phyloP scores from a whole-genome alignment of 2,888 invertebrate genomes.

The Spisula solida region DNA sequence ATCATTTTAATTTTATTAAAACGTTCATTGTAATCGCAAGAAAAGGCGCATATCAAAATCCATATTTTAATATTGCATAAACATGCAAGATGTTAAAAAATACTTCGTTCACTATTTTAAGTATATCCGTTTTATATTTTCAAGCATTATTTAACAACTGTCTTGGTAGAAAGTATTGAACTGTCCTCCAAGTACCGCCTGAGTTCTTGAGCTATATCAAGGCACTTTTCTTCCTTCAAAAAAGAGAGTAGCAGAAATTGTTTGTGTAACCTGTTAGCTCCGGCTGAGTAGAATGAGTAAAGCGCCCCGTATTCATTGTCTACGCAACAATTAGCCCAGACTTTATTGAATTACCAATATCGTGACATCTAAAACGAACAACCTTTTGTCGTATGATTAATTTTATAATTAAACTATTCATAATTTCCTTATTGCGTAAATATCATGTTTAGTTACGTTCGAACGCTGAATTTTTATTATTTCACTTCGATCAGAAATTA shows the following conservation, averaged over 20 bases:
- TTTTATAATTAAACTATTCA: constrained; percentile 19
- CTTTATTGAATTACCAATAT: constrained; percentile 44
- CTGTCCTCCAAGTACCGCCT: constrained; percentile 16
- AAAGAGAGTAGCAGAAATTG: constrained; percentile 39
- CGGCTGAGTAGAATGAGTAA: constrained; percentile 27
- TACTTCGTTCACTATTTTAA: neutral
- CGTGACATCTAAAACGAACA: neutral
- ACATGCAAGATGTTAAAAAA: neutral
- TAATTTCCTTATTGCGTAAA: neutral
- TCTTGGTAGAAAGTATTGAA: constrained; percentile 21
- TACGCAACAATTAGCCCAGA: constrained; percentile 37
- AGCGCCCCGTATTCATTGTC: constrained; percentile 48
- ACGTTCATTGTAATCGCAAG: neutral
- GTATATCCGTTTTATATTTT: neutral
- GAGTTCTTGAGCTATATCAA: constrained; percentile 33
- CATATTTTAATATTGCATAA: neutral
- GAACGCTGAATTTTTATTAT: neutral
- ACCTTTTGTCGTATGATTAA: constrained; percentile 2
- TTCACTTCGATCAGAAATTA: neutral
- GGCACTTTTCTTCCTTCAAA: constrained; percentile 11
- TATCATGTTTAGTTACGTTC: neutral
- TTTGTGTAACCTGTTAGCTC: constrained; percentile 42
- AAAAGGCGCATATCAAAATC: neutral
- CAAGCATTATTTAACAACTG: neutral
- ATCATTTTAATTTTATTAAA: neutral